Base-by-base conservation (phyloP, 1,140 invertebrate species). In the Harpegnathos saltator region DNA sequence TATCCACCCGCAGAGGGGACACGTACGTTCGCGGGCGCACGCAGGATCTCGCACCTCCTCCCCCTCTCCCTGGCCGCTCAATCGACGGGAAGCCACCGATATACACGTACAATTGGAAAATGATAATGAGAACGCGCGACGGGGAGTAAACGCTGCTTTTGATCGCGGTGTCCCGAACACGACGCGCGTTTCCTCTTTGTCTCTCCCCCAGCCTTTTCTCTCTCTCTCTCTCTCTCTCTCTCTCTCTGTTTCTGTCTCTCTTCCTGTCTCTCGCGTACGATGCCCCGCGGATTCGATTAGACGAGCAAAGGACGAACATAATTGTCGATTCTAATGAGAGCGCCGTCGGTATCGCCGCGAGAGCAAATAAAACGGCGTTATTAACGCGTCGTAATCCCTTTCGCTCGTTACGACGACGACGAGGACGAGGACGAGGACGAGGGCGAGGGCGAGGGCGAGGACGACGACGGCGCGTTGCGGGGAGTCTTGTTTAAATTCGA, bases 401-500 rank as follows among this genome's bases (percentile, higher is more conserved):
- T 48, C 26, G 78, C 48, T 82, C 61, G 78, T 50, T 62, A 50
- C 44, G 33, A 19, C 68, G 44, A 48, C 52, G 26, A 63, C 38
- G 38, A n/a, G n/a, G n/a, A n/a, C n/a, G n/a, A n/a, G n/a, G n/a
- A n/a, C n/a, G n/a, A n/a, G n/a, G n/a, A n/a, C n/a, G n/a, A n/a
- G n/a, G n/a, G n/a, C n/a, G n/a, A n/a, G n/a, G n/a, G n/a, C n/a
- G n/a, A n/a, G n/a, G n/a, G n/a, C n/a, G n/a, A n/a, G n/a, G n/a
- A n/a, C n/a, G n/a, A n/a, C n/a, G n/a, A 33, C 33, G 33, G 59
- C 59, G 75, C 44, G 44, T 38, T 24, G 69, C 50, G 50, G n/a
- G n/a, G 75, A 48, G 50, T 61, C 66, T 72, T 73, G 78, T 82
- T 82, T 82, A 82, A 82, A 82, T 82, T 82, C 58, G 78, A 52